Evolutionary conservation across 2,888 invertebrate species (phyloP).

Genomic region (Busseola fusca): DNA sequence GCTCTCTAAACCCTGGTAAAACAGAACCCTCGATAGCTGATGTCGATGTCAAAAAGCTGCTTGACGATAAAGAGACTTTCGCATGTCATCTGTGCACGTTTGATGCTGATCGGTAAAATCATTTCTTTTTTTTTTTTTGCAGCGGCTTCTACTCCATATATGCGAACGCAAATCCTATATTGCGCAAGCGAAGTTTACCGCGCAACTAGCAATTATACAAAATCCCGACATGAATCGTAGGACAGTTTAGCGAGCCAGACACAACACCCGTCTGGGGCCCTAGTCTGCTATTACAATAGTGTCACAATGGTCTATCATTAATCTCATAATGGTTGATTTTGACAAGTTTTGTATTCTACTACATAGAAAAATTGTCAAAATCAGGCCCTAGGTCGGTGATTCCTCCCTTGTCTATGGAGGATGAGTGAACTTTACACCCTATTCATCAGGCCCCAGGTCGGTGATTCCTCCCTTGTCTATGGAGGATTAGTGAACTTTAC

Average conservation of each 20-base stretch:
- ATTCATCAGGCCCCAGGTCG: too few relatives aligned
- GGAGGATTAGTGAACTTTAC: too few relatives aligned
- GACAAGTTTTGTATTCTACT: too few relatives aligned
- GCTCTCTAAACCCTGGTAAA: constrained; percentile 75
- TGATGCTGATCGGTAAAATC: constrained; percentile 79
- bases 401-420: too few relatives aligned
- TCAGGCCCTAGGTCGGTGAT: too few relatives aligned
- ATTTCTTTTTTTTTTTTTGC: neutral
- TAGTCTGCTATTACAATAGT: too few relatives aligned
- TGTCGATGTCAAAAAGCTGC: constrained; percentile 53
- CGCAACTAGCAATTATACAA: neutral
- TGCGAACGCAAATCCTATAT: neutral
- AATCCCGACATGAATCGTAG: neutral
- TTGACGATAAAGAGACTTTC: constrained; percentile 71
- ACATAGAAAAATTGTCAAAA: too few relatives aligned
- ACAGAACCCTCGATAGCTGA: constrained; percentile 57
- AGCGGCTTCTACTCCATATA: neutral
- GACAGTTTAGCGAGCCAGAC: neutral
- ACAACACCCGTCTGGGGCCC: neutral
- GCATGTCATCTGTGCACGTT: constrained; percentile 80
- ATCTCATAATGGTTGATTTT: too few relatives aligned
- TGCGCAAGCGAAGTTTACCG: neutral
- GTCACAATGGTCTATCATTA: too few relatives aligned
- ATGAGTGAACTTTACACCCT: too few relatives aligned
- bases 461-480: too few relatives aligned